These are phyloP conservation scores for Trissoscelio sp. DNA, from an alignment of 2,888 invertebrate species.

Conservation along the genomic window DNA sequence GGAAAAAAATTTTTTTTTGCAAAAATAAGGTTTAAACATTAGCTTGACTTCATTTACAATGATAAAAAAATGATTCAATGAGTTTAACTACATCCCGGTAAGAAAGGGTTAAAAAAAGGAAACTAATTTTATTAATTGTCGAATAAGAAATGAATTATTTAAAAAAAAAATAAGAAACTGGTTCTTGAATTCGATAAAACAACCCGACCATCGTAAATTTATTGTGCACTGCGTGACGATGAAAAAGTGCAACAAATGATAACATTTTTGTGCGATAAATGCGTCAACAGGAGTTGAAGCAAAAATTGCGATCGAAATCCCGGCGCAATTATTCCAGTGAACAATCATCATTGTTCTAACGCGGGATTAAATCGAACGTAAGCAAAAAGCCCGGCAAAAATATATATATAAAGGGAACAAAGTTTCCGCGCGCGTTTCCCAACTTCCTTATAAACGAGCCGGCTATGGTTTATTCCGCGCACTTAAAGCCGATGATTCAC, in stretches of 20 bases:
- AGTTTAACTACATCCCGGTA: no score
- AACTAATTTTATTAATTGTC: no score
- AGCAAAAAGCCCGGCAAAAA: slow-evolving; percentile 26
- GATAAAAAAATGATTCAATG: no score
- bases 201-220: no score
- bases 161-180: no score
- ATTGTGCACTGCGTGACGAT: no score
- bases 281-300: neutral
- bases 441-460: slow-evolving; percentile 48
- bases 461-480: slow-evolving; percentile 60
- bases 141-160: no score
- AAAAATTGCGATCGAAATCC: slow-evolving; percentile 40
- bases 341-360: slow-evolving; percentile 64
- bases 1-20: no score
- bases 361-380: slow-evolving; percentile 50
- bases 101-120: no score
- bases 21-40: no score
- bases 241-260: neutral
- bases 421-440: slow-evolving; percentile 43
- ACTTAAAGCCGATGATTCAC: slow-evolving; percentile 50
- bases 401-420: slow-evolving; percentile 56
- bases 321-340: slow-evolving; percentile 45
- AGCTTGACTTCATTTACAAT: no score
- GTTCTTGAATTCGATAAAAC: no score
- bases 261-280: slow-evolving; percentile 15